phyloP scores from a whole-genome alignment of 2,113 vertebrate species.

The Ellobius talpinus region DNA sequence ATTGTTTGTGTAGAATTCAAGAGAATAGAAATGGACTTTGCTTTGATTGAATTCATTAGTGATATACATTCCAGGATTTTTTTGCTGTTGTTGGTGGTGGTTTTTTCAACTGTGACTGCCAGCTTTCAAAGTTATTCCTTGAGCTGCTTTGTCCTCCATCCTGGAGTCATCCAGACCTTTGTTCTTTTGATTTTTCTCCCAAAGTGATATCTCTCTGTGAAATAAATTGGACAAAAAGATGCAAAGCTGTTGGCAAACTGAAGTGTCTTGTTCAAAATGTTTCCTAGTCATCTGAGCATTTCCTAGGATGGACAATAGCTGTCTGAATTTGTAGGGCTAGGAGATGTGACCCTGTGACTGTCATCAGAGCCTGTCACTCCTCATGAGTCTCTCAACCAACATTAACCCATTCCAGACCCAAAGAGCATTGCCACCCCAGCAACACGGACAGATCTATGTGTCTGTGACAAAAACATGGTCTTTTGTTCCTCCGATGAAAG shows the following conservation, averaged over 20 bases:
- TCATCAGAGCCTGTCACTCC: not conserved
- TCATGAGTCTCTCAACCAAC: not conserved
- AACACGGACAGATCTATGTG: fast-evolving
- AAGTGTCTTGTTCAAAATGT: slow-evolving; percentile 43
- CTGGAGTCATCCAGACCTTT: not conserved
- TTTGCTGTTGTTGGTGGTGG: not conserved
- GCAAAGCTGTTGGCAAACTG: slow-evolving; percentile 1
- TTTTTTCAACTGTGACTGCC: slow-evolving; percentile 70
- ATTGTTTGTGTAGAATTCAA: slow-evolving; percentile 84
- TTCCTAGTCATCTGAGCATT: not conserved
- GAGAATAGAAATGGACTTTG: slow-evolving; percentile 81
- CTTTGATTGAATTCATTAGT: slow-evolving; percentile 84
- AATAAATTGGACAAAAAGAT: slow-evolving; percentile 34
- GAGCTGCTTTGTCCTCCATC: slow-evolving; percentile 60
- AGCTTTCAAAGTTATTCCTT: slow-evolving; percentile 72
- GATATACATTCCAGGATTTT: slow-evolving; percentile 68
- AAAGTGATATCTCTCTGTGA: not conserved
- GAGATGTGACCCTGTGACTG: not conserved
- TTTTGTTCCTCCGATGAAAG: slow-evolving; percentile 56
- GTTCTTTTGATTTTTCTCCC: not conserved
- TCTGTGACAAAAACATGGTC: not conserved
- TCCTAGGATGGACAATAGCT: fast-evolving
- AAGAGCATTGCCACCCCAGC: fast-evolving
- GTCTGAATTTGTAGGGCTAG: not conserved
- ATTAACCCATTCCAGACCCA: not conserved